Conservation (phyloP, 92 coral and sea anemone genomes). For the Hydrozoanthus gracilis region DNA sequence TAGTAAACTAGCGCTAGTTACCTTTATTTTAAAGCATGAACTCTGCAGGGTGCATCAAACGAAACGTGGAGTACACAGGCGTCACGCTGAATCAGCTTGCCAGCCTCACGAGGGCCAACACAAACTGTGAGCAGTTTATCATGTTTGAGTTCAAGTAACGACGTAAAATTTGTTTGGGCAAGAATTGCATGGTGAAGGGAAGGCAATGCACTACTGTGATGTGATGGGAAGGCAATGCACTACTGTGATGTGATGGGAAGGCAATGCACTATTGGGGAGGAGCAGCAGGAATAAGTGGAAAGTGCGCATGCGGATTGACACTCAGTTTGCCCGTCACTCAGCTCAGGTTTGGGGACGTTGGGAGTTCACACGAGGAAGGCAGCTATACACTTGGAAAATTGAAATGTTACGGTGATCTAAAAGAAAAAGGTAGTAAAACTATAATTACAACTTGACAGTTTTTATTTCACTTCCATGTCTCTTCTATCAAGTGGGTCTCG, state of each 20-base stretch:
- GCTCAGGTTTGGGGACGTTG: constrained; percentile 51
- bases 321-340: constrained; percentile 45
- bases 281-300: constrained; percentile 28
- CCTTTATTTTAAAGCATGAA: no score
- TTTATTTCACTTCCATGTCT: no score
- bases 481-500: no score
- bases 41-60: neutral
- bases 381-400: constrained; percentile 60
- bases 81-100: constrained; percentile 27
- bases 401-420: constrained; percentile 42
- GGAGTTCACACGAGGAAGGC: neutral
- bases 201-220: no score
- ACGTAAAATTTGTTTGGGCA: neutral
- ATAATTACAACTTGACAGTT: no score
- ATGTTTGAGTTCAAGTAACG: constrained; percentile 33
- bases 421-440: constrained; percentile 1
- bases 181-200: constrained; percentile 23
- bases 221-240: no score
- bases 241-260: constrained; percentile 38
- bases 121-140: constrained; percentile 53
- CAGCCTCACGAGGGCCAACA: constrained; percentile 16
- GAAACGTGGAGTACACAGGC: constrained; percentile 1
- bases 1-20: no score
- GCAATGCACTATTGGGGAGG: constrained; percentile 54
- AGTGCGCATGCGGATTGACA: constrained; percentile 62